Evolutionary conservation across 2,797 vertebrate genomes (phyloP).

Genomic region (Anabas testudineus): DNA sequence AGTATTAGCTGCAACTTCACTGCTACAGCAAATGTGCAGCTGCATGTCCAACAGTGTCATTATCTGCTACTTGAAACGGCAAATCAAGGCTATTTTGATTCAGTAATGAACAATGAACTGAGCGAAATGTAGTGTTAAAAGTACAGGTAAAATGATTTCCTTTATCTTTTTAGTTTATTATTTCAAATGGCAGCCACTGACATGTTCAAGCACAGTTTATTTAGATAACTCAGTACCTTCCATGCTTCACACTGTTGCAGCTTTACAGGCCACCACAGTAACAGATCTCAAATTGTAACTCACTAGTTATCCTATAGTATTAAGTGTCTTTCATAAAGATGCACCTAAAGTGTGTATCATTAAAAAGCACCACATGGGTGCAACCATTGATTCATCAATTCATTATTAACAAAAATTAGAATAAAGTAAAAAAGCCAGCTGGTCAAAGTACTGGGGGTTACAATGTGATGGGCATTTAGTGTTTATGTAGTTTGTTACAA

Average conservation of each 20-base stretch:
- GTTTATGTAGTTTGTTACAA: too few species aligned
- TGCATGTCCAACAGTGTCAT: neutral
- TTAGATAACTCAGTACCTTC: neutral
- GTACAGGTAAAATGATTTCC: neutral
- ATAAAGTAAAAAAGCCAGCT: too few species aligned
- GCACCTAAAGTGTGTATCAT: too few species aligned
- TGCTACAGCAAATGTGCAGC: neutral
- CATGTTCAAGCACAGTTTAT: neutral
- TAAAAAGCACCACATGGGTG: neutral
- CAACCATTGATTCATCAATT: neutral
- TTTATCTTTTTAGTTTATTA: neutral
- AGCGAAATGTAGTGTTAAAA: neutral
- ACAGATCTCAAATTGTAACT: neutral
- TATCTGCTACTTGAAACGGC: neutral
- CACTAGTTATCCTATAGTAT: neutral
- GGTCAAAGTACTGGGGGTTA: neutral
- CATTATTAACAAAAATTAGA: neutral
- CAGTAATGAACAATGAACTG: slow-evolving; percentile 1
- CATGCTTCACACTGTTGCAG: neutral
- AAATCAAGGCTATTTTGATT: neutral
- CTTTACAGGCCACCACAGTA: neutral
- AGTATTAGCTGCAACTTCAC: slow-evolving; percentile 8
- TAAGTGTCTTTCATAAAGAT: neutral
- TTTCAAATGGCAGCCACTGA: neutral
- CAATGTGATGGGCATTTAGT: neutral